These are phyloP conservation scores for Tetragonula clypearis DNA, from an alignment of 1,140 invertebrate genomes.

Conservation along the genomic window DNA sequence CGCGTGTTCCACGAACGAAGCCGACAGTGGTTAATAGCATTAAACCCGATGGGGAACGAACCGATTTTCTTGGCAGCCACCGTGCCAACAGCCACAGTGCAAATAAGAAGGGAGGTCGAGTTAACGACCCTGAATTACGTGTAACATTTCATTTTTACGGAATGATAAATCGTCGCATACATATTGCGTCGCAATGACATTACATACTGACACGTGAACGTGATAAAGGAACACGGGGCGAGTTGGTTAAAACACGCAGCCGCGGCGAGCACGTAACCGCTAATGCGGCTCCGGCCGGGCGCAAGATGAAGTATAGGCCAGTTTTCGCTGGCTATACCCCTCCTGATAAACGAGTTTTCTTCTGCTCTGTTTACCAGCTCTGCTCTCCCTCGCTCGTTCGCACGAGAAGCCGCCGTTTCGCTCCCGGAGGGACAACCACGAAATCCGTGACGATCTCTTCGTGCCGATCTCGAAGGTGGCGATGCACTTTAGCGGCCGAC, in stretches of 20 bases:
- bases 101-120: not conserved
- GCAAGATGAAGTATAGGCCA: not conserved
- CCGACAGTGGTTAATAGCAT: not conserved
- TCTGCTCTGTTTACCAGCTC: constrained; percentile 15
- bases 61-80: not conserved
- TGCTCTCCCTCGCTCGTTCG: not conserved
- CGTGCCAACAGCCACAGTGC: not conserved
- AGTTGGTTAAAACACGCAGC: constrained; percentile 11
- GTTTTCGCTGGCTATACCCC: not conserved
- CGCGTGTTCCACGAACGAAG: not conserved
- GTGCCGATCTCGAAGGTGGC: not conserved
- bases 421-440: not conserved
- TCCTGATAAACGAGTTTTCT: constrained; percentile 34
- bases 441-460: constrained; percentile 31
- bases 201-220: constrained; percentile 29
- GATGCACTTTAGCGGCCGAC: not conserved
- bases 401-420: constrained; percentile 6
- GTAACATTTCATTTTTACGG: constrained; percentile 11
- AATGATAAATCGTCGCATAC: constrained; percentile 31
- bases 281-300: constrained; percentile 7
- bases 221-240: constrained; percentile 16
- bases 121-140: constrained; percentile 7
- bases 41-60: not conserved
- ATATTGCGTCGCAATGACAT: constrained; percentile 19
- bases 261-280: constrained; percentile 4